These are phyloP conservation scores for Chaetodon trifasciatus DNA, from an alignment of 2,797 vertebrate species.

Conservation along the genomic window DNA sequence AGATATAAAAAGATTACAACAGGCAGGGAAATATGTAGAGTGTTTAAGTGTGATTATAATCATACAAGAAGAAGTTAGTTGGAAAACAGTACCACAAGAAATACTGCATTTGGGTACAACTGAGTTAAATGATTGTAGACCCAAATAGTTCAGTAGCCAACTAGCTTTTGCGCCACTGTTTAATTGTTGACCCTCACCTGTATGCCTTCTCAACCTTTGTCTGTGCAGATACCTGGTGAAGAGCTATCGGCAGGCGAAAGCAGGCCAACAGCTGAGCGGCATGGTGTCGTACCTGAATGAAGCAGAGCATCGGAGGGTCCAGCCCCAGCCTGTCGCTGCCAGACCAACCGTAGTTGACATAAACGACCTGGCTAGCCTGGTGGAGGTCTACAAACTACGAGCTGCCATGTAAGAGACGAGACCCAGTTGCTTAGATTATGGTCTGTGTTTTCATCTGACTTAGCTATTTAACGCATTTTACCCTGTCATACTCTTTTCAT, in stretches of 20 bases:
- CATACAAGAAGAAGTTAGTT: neutral
- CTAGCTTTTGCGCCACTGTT: neutral
- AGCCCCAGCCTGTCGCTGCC: constrained; percentile 90
- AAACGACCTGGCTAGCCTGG: constrained; percentile 88
- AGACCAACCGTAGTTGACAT: constrained; percentile 84
- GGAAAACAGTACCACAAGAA: neutral
- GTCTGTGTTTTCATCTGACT: neutral
- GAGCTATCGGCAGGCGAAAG: constrained; percentile 90
- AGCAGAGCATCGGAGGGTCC: constrained; percentile 84
- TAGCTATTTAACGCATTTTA: neutral
- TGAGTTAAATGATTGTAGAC: neutral
- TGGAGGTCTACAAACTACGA: constrained; percentile 92
- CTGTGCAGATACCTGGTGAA: constrained; percentile 92
- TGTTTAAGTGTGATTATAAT: neutral
- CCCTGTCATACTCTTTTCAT: neutral
- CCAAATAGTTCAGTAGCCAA: neutral
- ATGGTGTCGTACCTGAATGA: constrained; percentile 95
- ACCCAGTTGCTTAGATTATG: neutral
- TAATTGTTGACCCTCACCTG: neutral
- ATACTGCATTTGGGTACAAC: neutral
- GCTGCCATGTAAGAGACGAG: constrained; percentile 89
- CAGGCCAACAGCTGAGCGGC: constrained; percentile 90
- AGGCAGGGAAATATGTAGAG: neutral
- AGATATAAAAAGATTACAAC: neutral
- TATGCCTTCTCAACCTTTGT: neutral